Base-by-base conservation (phyloP, 1,140 invertebrate species). In the Drosophila pallidifrons region DNA sequence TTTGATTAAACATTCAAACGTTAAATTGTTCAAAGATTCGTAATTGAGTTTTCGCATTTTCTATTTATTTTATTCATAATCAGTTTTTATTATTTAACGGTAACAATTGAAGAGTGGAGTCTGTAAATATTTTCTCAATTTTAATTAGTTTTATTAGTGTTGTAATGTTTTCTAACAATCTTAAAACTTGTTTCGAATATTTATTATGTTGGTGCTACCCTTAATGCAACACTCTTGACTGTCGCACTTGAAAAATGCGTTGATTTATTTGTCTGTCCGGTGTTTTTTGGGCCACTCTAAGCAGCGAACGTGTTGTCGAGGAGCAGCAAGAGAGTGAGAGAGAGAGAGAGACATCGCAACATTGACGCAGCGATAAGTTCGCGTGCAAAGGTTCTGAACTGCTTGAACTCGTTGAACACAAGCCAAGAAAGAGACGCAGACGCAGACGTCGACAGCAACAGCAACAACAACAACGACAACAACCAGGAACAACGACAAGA, bases 351-450 rank as follows among this genome's bases (percentile, higher is more conserved):
- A 6, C 45, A 46, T 46, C 59, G 45, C 20, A 25, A 25, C 64
- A 59, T 46, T 38, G 69, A 75, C 79, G 83, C 45, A 67, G 79
- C 79, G 83, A 88, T 88, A 87, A 88, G 83, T 87, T 87, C 77
- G 83, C 77, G 83, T 75, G 77, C 83, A 88, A 87, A 87, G 83
- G 83, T 87, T 80, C 68, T 88, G 83, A 87, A 87, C 83, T 66
- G 64, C 85, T 77, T 87, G 83, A 87, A 87, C 83, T 81, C 77
- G 83, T 74, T 77, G 68, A 81, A 79, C 38, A 45, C 52, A 77
- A 67, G 57, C 70, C 68, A 77, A 60, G 51, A 63, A 64, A 65
- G 45, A 69, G 49, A 65, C 54, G 43, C 4, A 69, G 49, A 65
- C 54, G 43, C 4, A 46, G 8, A 41, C 43, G 38, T 43, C 49